These are phyloP conservation scores for Salvelinus alpinus DNA, from an alignment of 2,113 vertebrate species.

Conservation along the genomic window DNA sequence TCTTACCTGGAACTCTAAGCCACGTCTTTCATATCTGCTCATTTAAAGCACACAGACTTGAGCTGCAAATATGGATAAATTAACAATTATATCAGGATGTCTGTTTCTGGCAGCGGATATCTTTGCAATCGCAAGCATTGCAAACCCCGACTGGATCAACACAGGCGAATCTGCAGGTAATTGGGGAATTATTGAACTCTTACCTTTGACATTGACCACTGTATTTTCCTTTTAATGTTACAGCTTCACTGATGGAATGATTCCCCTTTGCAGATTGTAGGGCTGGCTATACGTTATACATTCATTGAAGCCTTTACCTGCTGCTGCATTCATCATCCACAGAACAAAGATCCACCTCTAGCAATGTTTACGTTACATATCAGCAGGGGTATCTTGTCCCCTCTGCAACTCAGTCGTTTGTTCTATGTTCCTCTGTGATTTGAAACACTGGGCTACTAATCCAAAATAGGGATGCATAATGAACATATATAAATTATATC, in stretches of 20 bases:
- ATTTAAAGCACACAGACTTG: slow-evolving; percentile 16
- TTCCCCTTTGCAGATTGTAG: background rate
- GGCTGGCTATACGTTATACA: background rate
- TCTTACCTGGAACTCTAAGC: slow-evolving; percentile 36
- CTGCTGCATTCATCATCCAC: slow-evolving; percentile 14
- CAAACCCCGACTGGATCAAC: slow-evolving; percentile 99
- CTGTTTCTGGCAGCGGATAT: slow-evolving; percentile 97
- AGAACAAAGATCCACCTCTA: slow-evolving; percentile 31
- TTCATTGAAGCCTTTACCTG: background rate
- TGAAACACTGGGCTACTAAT: too few relatives aligned
- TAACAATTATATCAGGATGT: slow-evolving; percentile 98
- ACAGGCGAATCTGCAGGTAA: slow-evolving; percentile 96
- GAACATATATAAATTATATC: too few relatives aligned
- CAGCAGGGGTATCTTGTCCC: slow-evolving; percentile 42
- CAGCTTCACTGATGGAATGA: background rate
- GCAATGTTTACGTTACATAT: slow-evolving; percentile 31
- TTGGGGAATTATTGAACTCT: slow-evolving; percentile 21
- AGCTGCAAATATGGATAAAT: slow-evolving; percentile 89
- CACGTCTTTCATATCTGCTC: slow-evolving; percentile 14
- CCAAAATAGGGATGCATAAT: too few relatives aligned
- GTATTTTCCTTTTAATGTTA: background rate
- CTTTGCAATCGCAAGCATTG: slow-evolving; percentile 97
- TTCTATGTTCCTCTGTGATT: too few relatives aligned
- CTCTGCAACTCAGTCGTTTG: background rate
- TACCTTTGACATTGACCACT: background rate